These are phyloP conservation scores for Australoheros scitulus DNA, from an alignment of 2,113 vertebrate species.

Conservation along the genomic window DNA sequence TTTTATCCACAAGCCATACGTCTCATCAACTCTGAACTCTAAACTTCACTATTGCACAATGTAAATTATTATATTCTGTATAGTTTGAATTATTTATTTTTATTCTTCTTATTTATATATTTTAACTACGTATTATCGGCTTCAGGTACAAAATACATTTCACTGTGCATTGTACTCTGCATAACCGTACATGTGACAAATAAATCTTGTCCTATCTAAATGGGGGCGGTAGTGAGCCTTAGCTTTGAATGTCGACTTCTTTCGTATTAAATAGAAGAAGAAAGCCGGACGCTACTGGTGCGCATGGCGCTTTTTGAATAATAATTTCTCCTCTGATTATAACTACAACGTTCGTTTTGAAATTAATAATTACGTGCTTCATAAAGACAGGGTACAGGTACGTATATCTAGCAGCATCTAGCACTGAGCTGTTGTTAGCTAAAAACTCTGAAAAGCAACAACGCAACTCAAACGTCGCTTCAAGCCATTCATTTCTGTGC, in stretches of 20 bases:
- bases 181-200: too few species aligned
- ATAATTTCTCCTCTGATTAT: conserved; percentile 15
- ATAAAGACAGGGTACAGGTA: conserved; percentile 24
- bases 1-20: too few species aligned
- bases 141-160: too few species aligned
- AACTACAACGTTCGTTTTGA: not conserved
- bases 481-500: conserved; percentile 56
- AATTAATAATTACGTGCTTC: not conserved
- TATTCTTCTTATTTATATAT: too few species aligned
- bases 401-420: not conserved
- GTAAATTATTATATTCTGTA: too few species aligned
- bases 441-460: not conserved
- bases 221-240: conserved; percentile 1
- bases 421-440: not conserved
- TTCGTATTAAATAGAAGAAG: conserved; percentile 15
- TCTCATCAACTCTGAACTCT: too few species aligned
- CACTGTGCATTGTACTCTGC: too few species aligned
- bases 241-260: fast-evolving
- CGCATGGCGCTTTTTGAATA: conserved; percentile 68
- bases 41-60: too few species aligned
- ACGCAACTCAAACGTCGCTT: conserved; percentile 62
- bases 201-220: not conserved
- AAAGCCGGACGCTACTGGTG: conserved; percentile 33
- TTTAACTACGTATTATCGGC: too few species aligned
- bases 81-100: too few species aligned